Conservation (phyloP, 2,113 vertebrate genomes). For the Calypte anna region DNA sequence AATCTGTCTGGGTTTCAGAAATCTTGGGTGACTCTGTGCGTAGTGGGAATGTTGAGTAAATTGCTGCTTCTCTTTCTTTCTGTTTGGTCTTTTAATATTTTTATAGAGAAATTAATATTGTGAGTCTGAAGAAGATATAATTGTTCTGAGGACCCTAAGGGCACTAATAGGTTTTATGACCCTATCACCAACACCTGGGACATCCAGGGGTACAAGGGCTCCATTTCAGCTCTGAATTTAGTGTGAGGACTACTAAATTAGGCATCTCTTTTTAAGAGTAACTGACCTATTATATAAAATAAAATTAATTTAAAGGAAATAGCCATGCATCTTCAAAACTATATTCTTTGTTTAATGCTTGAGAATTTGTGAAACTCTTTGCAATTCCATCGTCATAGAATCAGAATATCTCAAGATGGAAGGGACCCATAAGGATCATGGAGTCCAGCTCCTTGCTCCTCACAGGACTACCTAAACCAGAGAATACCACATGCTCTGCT, state of each 20-base stretch:
- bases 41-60: not conserved
- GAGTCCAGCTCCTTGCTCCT: not conserved
- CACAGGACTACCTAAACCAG: fast-evolving
- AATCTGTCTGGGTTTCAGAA: not conserved
- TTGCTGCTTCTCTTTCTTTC: not conserved
- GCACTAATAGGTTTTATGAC: not conserved
- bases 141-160: not conserved
- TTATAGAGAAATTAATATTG: not conserved
- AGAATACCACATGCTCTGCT: not conserved
- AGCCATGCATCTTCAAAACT: not conserved
- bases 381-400: not conserved
- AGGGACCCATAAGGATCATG: not conserved
- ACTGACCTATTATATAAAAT: not conserved
- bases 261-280: not conserved
- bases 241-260: not conserved
- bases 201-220: not conserved
- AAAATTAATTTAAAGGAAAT: not conserved
- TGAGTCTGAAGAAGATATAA: not conserved
- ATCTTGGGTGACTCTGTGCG: not conserved
- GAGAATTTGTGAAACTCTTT: not conserved
- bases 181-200: not conserved
- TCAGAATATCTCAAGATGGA: not conserved
- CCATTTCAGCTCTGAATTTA: not conserved
- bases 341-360: not conserved
- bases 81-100: not conserved